phyloP scores from a whole-genome alignment of 2,888 invertebrate genomes.

The Pseudococcus viburni region DNA sequence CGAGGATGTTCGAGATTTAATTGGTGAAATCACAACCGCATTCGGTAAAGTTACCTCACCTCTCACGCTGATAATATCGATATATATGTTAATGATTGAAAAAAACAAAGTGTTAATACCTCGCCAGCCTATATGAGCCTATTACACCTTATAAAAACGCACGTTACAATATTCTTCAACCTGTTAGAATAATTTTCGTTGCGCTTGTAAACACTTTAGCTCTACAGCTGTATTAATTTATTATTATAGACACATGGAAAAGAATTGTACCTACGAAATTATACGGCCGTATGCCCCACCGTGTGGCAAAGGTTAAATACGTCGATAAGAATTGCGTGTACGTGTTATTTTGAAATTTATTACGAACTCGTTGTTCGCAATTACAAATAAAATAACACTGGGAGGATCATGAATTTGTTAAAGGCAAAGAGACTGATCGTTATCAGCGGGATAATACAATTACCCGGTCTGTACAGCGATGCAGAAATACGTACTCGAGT shows the following conservation, averaged over 20 bases:
- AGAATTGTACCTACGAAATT: background rate
- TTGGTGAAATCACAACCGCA: background rate
- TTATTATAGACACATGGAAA: background rate
- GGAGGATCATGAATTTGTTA: slow-evolving; percentile 25
- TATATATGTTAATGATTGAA: slow-evolving; percentile 16
- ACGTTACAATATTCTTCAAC: slow-evolving; percentile 1
- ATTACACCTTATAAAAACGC: background rate
- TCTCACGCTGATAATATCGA: slow-evolving; percentile 5
- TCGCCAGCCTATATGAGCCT: background rate
- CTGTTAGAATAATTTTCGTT: slow-evolving; percentile 18
- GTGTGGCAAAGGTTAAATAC: slow-evolving; percentile 31
- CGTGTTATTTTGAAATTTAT: slow-evolving; percentile 35
- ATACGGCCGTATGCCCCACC: background rate
- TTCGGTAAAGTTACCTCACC: background rate
- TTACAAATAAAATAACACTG: slow-evolving; percentile 35
- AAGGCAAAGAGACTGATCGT: slow-evolving; percentile 30
- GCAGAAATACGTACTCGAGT: background rate
- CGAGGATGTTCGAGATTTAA: background rate
- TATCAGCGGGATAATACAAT: slow-evolving; percentile 35
- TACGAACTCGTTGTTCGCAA: slow-evolving; percentile 27
- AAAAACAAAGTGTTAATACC: slow-evolving; percentile 6
- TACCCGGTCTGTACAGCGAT: background rate
- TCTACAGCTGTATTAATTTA: background rate
- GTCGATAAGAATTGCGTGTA: slow-evolving; percentile 22
- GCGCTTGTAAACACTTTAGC: background rate